A percentile compares a stretch with the other conserved stretches of the same genome.
phyloP scores from a whole-genome alignment of 1,140 invertebrate species.

The Glomeris maerens region DNA sequence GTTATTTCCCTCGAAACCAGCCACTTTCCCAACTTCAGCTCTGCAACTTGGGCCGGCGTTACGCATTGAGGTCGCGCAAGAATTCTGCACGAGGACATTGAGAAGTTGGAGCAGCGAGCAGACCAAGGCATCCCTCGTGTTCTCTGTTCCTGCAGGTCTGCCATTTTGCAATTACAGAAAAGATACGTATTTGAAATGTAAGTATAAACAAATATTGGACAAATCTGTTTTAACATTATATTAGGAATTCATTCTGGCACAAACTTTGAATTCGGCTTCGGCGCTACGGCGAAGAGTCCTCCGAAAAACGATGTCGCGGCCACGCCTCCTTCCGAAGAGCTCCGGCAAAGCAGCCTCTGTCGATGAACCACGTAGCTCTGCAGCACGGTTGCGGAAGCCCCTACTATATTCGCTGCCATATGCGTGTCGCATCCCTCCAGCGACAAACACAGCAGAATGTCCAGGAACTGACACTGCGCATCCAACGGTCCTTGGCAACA shows the following conservation, averaged over 20 bases:
- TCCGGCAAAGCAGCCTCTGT: conserved; percentile 41
- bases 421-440: conserved; percentile 52
- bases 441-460: conserved; percentile 46
- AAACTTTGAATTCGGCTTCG: no score
- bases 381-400: conserved; percentile 45
- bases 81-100: conserved; percentile 51
- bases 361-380: conserved; percentile 42
- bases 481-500: conserved; percentile 60
- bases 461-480: conserved; percentile 58
- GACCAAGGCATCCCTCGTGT: conserved; percentile 50
- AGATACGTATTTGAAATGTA: no score
- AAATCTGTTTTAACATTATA: no score
- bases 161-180: no score
- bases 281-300: conserved; percentile 49
- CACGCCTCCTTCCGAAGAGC: conserved; percentile 30
- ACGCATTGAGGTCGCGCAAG: no score
- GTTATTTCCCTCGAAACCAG: no score
- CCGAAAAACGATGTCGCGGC: conserved; percentile 37
- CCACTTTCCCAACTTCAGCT: no score
- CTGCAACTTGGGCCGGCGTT: no score
- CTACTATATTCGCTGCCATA: conserved; percentile 55
- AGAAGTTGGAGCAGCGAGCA: conserved; percentile 52
- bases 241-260: no score
- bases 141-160: no score
- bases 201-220: no score